Conservation (phyloP, 2,113 vertebrate genomes). For the Rhabdomys dilectus region DNA sequence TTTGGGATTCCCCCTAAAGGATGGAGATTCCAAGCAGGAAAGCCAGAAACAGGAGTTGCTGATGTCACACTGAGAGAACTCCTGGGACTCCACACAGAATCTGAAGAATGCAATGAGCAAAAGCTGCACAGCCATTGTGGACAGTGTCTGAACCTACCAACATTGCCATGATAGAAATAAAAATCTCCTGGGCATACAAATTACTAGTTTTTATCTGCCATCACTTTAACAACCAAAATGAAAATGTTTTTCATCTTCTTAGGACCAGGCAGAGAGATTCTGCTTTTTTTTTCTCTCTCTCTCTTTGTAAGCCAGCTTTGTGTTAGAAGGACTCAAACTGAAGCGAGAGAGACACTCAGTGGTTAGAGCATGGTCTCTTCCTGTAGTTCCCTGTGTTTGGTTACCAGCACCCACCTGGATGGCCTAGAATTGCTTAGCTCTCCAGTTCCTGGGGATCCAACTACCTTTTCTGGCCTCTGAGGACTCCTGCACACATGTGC, state of each 20-base stretch:
- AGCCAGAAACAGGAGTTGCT: constrained; percentile 50
- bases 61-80: neutral
- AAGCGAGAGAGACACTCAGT: neutral
- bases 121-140: neutral
- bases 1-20: constrained; percentile 77
- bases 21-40: constrained; percentile 72
- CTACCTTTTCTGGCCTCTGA: neutral
- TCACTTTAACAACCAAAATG: neutral
- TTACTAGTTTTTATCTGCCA: constrained; percentile 1
- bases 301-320: neutral
- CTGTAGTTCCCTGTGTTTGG: neutral
- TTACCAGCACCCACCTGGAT: neutral
- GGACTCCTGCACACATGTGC: neutral
- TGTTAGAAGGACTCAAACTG: neutral
- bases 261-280: neutral
- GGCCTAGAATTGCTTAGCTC: neutral
- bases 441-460: neutral
- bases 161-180: neutral
- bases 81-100: neutral
- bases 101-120: neutral
- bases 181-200: neutral
- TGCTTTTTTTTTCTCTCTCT: neutral
- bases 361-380: neutral
- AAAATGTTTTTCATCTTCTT: neutral
- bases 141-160: neutral